Base-by-base conservation (phyloP, 2,888 invertebrate species). In the Nudaria mundana region DNA sequence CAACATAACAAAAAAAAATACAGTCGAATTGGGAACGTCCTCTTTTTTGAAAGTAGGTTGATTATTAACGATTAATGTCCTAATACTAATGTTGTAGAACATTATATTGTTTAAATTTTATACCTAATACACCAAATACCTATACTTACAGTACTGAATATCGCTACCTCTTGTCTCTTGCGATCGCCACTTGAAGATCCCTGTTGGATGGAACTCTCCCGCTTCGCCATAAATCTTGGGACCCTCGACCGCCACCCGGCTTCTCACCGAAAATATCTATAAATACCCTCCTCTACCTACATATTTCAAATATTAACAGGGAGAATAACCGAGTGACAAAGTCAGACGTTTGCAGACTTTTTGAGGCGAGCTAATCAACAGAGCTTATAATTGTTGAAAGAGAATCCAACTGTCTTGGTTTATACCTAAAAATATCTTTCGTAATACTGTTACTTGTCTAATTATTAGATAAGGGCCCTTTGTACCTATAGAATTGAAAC, bases 181-280 rank as follows among this genome's bases (percentile, higher is more conserved):
- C 3, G 37, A 66, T 65, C 41, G 22, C 38, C 52, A 55, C 52
- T 60, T 61, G 65, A 77, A 78, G 76, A 84, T 79, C 84, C 81
- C 84, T 76, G 80, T 84, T 83, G 82, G 86, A 85, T 85, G 83
- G 84, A 79, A 79, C 85, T 85, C 86, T 82, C 86, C 85, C 84
- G 79, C 79, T 83, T 75, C 64, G 81, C 85, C 81, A 86, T 87
- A 87, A 87, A 87, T 87, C 87, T 86, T 82, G 75, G 78, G 77
- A 85, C 87, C 87, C 86, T 86, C 86, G 83, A 76, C 83, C 84
- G 82, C 85, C 86, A 81, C 85, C 86, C 87, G 84, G 80, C 76
- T 81, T 79, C 83, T 77, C 82, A 77, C 80, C 81, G 81, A 84
- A 84, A 86, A 86, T 83, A 85, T 87, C 86, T 85, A 86, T 86